phyloP scores from a whole-genome alignment of 2,888 invertebrate genomes.

The Chirona hameri region DNA sequence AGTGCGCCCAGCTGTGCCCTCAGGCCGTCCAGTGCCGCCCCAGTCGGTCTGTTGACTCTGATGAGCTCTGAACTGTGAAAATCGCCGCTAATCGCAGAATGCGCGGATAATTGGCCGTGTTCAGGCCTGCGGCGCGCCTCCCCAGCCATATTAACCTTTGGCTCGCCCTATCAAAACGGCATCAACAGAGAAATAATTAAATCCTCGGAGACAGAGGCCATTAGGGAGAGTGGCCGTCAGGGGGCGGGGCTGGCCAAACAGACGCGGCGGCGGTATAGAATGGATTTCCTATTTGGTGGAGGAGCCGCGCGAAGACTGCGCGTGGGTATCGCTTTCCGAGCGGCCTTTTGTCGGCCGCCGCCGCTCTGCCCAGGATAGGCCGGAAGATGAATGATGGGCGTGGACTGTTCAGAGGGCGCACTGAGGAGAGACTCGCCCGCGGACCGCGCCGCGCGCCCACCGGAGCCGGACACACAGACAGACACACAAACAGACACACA shows the following conservation, averaged over 20 bases:
- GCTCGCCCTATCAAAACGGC: constrained; percentile 12
- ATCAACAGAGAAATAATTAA: constrained; percentile 12
- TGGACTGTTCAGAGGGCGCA: background rate
- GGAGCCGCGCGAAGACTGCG: background rate
- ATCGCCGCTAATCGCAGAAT: background rate
- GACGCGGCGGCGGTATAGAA: background rate
- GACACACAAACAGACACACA: too few relatives aligned
- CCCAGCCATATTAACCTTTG: constrained; percentile 4
- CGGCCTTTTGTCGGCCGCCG: background rate
- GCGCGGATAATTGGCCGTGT: background rate
- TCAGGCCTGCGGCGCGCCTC: background rate
- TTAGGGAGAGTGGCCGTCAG: background rate
- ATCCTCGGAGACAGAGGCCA: background rate
- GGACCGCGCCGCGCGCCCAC: too few relatives aligned
- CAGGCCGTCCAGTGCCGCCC: too few relatives aligned
- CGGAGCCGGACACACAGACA: too few relatives aligned
- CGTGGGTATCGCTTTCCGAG: background rate
- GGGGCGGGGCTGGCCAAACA: background rate
- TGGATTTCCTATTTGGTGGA: background rate
- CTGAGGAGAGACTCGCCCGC: background rate
- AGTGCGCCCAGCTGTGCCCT: too few relatives aligned
- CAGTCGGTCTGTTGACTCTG: too few relatives aligned
- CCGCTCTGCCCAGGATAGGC: background rate
- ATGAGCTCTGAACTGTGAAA: background rate
- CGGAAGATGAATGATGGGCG: background rate